These are phyloP conservation scores for Drosophila cyrtoloma DNA, from an alignment of 2,888 invertebrate species.

Conservation along the genomic window DNA sequence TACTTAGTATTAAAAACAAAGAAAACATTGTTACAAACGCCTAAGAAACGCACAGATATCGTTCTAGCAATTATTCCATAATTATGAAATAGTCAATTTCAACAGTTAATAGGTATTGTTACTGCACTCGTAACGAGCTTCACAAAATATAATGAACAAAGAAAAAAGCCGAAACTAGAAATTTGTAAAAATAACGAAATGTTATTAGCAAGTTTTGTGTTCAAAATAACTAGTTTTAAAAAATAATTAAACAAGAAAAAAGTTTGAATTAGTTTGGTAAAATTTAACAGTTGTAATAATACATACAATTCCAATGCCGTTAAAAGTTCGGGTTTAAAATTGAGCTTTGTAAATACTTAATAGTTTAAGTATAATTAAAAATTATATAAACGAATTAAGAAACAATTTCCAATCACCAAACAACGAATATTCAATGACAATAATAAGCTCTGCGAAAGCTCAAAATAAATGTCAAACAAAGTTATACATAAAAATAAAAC, in stretches of 20 bases:
- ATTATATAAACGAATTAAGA: constrained; percentile 47
- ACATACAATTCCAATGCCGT: constrained; percentile 55
- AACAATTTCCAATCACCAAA: constrained; percentile 33
- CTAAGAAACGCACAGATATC: constrained; percentile 17
- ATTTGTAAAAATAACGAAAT: constrained; percentile 8
- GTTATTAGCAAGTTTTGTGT: constrained; percentile 19
- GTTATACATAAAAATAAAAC: constrained; percentile 21
- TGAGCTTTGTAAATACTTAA: constrained; percentile 84
- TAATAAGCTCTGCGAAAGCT: constrained; percentile 39
- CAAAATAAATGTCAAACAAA: constrained; percentile 28
- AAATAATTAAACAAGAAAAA: constrained; percentile 15
- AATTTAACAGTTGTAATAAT: constrained; percentile 33
- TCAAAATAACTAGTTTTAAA: constrained; percentile 31
- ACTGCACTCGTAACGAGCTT: constrained; percentile 6
- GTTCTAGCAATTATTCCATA: constrained; percentile 42
- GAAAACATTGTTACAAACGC: constrained; percentile 15
- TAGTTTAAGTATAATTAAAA: constrained; percentile 83
- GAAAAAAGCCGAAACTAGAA: not conserved
- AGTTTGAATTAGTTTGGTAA: constrained; percentile 25
- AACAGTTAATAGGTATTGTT: constrained; percentile 22
- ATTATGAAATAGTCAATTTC: constrained; percentile 23
- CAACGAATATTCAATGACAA: constrained; percentile 51
- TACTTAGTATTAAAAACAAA: constrained; percentile 52
- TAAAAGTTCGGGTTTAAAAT: constrained; percentile 73
- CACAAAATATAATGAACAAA: not conserved